Base-by-base conservation (phyloP, 2,888 invertebrate genomes). In the Dasypogon diadema region DNA sequence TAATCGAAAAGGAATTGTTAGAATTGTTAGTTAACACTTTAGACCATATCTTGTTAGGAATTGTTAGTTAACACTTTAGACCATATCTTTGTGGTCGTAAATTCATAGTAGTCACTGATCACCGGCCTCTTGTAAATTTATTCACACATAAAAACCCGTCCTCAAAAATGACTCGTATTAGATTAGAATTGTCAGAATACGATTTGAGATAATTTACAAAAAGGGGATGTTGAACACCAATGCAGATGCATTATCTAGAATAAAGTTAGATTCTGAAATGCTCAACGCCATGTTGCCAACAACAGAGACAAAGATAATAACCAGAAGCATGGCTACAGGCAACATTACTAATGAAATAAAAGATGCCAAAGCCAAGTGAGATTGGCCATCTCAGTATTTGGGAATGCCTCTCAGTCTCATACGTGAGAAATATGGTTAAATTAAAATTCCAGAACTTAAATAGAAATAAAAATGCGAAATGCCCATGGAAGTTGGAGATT, bases 11-110 rank as follows among this genome's bases (percentile, higher is more conserved):
- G 68, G 82, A 82, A 77, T 30, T 81, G 1, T 46, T 79, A 14
- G 75, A 79, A 74, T 2, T 77, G 79, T 1, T 77, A 80, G 42
- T n/a, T n/a, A n/a, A n/a, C 78, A 81, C 73, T 82, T 81, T 63
- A 56, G 80, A 63, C 81, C 80, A 1, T 82, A 82, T 75, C 10
- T 83, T n/a, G n/a, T n/a, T n/a, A n/a, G n/a, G n/a, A n/a, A n/a
- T n/a, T n/a, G n/a, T n/a, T n/a, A n/a, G n/a, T n/a, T n/a, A n/a
- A n/a, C n/a, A n/a, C n/a, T n/a, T n/a, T n/a, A n/a, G n/a, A n/a
- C n/a, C n/a, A n/a, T n/a, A n/a, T n/a, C n/a, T n/a, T 2, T 81
- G 79, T 70, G 82, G 81, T 1, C 63, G 76, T 68, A 78, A 75
- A 46, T 82, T 82, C 63, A 79, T 65, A 26, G 75, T 82, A 4